Conservation (phyloP, 2,113 vertebrate genomes). For the Lepidothrix coronata region DNA sequence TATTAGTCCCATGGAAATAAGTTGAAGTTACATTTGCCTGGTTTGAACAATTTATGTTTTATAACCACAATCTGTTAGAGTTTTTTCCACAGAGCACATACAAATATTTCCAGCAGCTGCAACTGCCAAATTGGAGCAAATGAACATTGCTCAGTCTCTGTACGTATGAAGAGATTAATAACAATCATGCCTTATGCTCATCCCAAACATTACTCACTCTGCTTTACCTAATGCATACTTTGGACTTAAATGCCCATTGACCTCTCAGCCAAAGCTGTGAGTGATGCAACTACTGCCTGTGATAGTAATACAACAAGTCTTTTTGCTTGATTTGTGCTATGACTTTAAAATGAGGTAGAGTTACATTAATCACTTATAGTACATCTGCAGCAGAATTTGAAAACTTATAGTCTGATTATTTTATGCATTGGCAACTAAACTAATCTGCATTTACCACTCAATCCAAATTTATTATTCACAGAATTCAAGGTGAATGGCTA, state of each 20-base stretch:
- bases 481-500: not conserved
- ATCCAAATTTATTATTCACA: not conserved
- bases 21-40: not conserved
- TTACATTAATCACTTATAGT: not conserved
- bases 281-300: not conserved
- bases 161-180: not conserved
- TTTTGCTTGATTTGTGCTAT: not conserved
- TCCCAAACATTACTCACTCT: not conserved
- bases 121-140: not conserved
- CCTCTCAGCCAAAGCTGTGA: not conserved
- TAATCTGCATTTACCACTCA: not conserved
- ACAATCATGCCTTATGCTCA: not conserved
- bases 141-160: not conserved
- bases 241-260: not conserved
- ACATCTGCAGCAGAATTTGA: not conserved
- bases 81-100: not conserved
- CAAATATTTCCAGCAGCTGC: not conserved
- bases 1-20: not conserved
- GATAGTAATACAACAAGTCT: not conserved
- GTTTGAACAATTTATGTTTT: not conserved
- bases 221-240: constrained; percentile 1
- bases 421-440: not conserved
- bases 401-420: not conserved
- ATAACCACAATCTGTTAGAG: not conserved
- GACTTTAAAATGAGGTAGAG: not conserved